Base-by-base conservation (phyloP, 2,797 vertebrate species). In the Distichodus sexfasciatus region DNA sequence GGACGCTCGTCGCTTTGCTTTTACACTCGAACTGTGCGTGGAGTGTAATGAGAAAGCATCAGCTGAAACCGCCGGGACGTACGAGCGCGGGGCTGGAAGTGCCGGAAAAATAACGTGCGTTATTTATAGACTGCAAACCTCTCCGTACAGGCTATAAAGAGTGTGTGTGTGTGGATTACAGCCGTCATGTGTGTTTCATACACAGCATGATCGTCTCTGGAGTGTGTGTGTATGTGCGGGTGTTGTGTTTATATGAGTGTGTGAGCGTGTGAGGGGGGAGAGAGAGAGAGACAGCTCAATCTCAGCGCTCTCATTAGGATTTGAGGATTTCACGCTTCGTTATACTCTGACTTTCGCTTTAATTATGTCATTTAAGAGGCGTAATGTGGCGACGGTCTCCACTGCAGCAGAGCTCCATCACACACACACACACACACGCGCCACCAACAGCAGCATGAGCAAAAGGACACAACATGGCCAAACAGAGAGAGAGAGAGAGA, bases 261-360 rank as follows among this genome's bases (percentile, higher is more conserved):
- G n/a, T n/a, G 47, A 8, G 31, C 4, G 35, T 9, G 14, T 19
- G 38, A 6, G n/a, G 19, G 33, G 29, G 15, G 47, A 35, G 44
- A 14, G 63, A 12, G 33, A 11, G 11, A 15, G 11, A 75, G 72
- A 77, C 62, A 58, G 66, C 73, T 73, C 66, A 70, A 67, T 73
- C 73, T 66, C 61, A 67, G 36, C 44, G 62, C 66, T 70, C 77
- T 79, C 74, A 73, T 79, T 76, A 79, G 70, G 51, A 66, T 78
- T 75, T 78, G 35, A 75, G 75, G 55, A 78, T 77, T 79, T 79
- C 75, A 79, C 40, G 75, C 76, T 77, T 77, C 63, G 66, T 79
- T 81, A 79, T 76, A 69, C 60, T 66, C 69, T 61, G 72, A 72
- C 79, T 77, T 77, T 72, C 40, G 14, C 69, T 76, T 71, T 79